Conservation (phyloP, 1,140 invertebrate species). For the Galendromus occidentalis region DNA sequence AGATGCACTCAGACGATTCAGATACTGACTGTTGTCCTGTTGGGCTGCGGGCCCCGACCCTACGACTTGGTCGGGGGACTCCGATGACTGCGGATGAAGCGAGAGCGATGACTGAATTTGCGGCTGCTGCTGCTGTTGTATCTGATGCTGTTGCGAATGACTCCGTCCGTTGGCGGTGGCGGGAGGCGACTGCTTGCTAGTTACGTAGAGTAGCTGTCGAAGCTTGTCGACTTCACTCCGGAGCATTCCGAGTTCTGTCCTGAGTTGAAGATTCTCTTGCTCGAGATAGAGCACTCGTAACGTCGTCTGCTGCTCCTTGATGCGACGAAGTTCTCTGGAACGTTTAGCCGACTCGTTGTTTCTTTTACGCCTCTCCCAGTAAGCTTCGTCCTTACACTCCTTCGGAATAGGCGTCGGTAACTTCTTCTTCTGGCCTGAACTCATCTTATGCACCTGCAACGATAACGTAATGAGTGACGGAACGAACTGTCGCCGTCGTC, state of each 20-base stretch:
- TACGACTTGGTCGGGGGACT: too few relatives aligned
- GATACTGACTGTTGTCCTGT: too few relatives aligned
- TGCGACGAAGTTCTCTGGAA: conserved; percentile 26
- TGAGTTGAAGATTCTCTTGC: conserved; percentile 28
- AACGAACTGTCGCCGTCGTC: too few relatives aligned
- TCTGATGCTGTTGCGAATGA: neutral
- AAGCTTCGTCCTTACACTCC: conserved; percentile 26
- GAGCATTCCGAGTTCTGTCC: conserved; percentile 25
- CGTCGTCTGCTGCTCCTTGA: conserved; percentile 25
- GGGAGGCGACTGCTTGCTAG: neutral
- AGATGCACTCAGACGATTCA: too few relatives aligned
- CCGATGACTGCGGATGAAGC: too few relatives aligned
- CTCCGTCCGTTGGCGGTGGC: neutral
- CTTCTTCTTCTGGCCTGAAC: conserved; percentile 22
- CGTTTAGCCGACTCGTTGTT: conserved; percentile 31
- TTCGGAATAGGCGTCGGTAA: conserved; percentile 21
- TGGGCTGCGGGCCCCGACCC: too few relatives aligned
- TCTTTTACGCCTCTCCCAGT: conserved; percentile 30
- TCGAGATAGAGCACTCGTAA: conserved; percentile 25
- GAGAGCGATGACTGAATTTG: neutral
- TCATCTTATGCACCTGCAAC: conserved; percentile 9
- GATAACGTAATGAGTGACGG: neutral
- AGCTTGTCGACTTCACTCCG: conserved; percentile 25
- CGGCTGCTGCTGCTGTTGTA: neutral
- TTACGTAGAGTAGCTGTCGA: conserved; percentile 23